These are phyloP conservation scores for Ecdyonurus torrentis DNA, from an alignment of 2,888 invertebrate species.

Conservation along the genomic window DNA sequence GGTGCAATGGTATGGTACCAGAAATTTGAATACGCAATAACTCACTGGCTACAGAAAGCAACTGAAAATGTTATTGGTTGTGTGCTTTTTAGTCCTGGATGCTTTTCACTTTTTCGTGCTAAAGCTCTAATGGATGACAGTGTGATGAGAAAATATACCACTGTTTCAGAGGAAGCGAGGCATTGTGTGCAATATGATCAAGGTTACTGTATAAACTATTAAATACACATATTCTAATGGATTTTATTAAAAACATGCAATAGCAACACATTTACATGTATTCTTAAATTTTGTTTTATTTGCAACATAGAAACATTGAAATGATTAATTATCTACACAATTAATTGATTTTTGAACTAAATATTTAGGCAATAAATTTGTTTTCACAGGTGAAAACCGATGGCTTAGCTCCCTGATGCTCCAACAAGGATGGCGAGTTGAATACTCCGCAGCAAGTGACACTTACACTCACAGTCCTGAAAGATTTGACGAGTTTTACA, in stretches of 20 bases:
- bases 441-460: constrained; percentile 28
- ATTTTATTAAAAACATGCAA: neutral
- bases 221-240: neutral
- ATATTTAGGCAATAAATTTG: neutral
- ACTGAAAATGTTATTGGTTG: constrained; percentile 35
- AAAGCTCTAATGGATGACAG: constrained; percentile 36
- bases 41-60: constrained; percentile 37
- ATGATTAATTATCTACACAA: neutral
- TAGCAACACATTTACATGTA: neutral
- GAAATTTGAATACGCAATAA: constrained; percentile 36
- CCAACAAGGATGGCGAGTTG: constrained; percentile 31
- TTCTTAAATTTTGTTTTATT: neutral
- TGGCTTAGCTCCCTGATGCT: constrained; percentile 36
- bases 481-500: constrained; percentile 34
- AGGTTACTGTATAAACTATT: constrained; percentile 18
- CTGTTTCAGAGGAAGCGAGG: constrained; percentile 18
- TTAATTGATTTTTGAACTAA: neutral
- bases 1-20: constrained; percentile 38
- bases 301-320: constrained; percentile 3
- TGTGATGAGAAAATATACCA: constrained; percentile 36
- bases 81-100: constrained; percentile 38
- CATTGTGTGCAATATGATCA: constrained; percentile 33
- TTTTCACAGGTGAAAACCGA: constrained; percentile 23
- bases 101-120: constrained; percentile 35
- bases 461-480: constrained; percentile 30